phyloP scores from a whole-genome alignment of 1,140 invertebrate species.

The Dermatophagoides farinae region DNA sequence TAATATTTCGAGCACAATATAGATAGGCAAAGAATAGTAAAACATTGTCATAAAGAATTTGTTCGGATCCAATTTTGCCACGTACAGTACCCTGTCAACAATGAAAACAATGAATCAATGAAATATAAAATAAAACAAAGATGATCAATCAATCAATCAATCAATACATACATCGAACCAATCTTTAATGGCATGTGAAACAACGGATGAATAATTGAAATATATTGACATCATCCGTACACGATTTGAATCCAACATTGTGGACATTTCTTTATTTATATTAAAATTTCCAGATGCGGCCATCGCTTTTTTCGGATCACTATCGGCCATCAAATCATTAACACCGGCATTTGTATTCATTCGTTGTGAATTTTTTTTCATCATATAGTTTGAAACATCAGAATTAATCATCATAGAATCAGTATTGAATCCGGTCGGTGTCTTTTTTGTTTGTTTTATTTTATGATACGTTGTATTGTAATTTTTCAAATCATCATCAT shows the following conservation, averaged over 20 bases:
- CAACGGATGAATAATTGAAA: background rate
- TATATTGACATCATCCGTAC: background rate
- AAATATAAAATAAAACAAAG: background rate
- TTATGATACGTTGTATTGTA: no score
- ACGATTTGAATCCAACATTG: slow-evolving; percentile 3
- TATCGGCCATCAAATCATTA: no score
- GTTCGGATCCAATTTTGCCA: background rate
- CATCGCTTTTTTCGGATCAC: no score
- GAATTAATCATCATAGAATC: no score
- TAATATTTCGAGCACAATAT: background rate
- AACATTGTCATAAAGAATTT: background rate
- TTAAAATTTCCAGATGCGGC: no score
- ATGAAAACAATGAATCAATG: background rate
- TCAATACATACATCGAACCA: background rate
- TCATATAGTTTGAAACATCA: no score
- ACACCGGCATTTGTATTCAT: no score
- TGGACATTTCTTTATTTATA: no score
- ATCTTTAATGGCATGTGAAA: slow-evolving; percentile 3
- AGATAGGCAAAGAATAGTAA: background rate
- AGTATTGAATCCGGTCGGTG: no score
- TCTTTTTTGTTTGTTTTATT: no score
- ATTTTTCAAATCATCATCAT: no score
- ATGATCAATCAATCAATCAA: background rate
- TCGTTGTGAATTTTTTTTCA: no score
- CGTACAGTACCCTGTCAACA: background rate